A percentile compares a stretch with the other conserved stretches of the same genome.
These are phyloP conservation scores for Distichodus sexfasciatus DNA, from an alignment of 2,797 vertebrate genomes.

Conservation along the genomic window DNA sequence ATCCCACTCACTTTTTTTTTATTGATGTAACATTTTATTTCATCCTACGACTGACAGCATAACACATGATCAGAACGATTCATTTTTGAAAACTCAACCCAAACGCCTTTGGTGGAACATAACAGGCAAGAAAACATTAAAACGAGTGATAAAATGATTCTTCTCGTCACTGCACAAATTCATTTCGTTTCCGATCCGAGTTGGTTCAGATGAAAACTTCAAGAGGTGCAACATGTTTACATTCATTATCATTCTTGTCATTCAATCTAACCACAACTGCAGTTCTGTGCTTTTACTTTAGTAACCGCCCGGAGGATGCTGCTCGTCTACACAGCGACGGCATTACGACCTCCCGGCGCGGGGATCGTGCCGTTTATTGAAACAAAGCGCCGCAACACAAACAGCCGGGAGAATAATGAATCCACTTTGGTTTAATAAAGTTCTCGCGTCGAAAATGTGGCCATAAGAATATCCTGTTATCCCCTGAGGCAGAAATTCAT, in stretches of 20 bases:
- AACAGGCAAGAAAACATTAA: conserved; percentile 6
- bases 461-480: conserved; percentile 27
- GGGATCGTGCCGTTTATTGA: not conserved
- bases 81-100: conserved; percentile 52
- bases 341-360: not conserved
- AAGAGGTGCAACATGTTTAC: conserved; percentile 59
- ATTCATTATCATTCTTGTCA: conserved; percentile 58
- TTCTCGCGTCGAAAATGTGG: conserved; percentile 35
- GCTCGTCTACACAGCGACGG: not conserved
- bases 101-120: conserved; percentile 37
- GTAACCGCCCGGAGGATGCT: not conserved
- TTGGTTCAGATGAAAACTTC: conserved; percentile 13
- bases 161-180: not conserved
- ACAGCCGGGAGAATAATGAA: conserved; percentile 5
- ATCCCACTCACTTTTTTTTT: not conserved
- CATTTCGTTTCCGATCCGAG: not conserved
- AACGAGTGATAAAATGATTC: not conserved
- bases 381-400: conserved; percentile 14
- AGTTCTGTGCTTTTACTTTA: not conserved
- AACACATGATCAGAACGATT: conserved; percentile 33
- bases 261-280: not conserved
- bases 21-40: conserved; percentile 72
- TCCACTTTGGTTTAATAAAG: conserved; percentile 43
- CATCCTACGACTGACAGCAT: conserved; percentile 66
- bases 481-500: conserved; percentile 38